Evolutionary conservation across 1,140 invertebrate species (phyloP).

Genomic region (Cydia pomonella): DNA sequence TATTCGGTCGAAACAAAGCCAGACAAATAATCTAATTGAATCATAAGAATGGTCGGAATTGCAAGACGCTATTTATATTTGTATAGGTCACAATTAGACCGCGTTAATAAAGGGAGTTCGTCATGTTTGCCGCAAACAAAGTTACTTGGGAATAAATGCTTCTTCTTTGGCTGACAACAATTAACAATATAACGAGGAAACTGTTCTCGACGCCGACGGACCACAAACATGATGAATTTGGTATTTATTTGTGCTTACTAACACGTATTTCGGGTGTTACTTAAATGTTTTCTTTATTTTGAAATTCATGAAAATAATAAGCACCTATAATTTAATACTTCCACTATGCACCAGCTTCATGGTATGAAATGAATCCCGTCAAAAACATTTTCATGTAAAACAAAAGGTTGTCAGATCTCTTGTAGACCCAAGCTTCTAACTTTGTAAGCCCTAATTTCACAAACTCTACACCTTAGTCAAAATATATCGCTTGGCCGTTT

Average conservation of each 20-base stretch:
- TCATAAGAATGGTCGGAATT: slow-evolving; percentile 17
- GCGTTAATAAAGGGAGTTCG: slow-evolving; percentile 46
- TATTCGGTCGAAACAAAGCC: neutral
- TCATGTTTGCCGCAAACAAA: slow-evolving; percentile 44
- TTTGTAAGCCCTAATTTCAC: too few species aligned
- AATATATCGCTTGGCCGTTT: too few species aligned
- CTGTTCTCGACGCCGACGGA: neutral
- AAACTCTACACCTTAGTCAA: too few species aligned
- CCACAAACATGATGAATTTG: neutral
- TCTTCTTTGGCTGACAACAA: slow-evolving; percentile 36
- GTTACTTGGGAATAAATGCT: slow-evolving; percentile 43
- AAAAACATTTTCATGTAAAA: too few species aligned
- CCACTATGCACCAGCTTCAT: too few species aligned
- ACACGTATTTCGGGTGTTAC: too few species aligned
- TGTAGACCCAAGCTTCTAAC: too few species aligned
- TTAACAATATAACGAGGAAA: slow-evolving; percentile 26
- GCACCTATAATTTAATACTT: too few species aligned
- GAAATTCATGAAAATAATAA: too few species aligned
- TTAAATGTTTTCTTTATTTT: too few species aligned
- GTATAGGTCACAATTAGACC: slow-evolving; percentile 41
- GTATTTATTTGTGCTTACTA: neutral
- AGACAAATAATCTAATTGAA: slow-evolving; percentile 25
- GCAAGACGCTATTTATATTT: slow-evolving; percentile 41
- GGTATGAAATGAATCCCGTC: too few species aligned
- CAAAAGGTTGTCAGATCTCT: too few species aligned